Evolutionary conservation across 2,797 vertebrate genomes (phyloP), one percentile per base, ranked within the genome.

Genomic region (Gymnodraco acuticeps): DNA sequence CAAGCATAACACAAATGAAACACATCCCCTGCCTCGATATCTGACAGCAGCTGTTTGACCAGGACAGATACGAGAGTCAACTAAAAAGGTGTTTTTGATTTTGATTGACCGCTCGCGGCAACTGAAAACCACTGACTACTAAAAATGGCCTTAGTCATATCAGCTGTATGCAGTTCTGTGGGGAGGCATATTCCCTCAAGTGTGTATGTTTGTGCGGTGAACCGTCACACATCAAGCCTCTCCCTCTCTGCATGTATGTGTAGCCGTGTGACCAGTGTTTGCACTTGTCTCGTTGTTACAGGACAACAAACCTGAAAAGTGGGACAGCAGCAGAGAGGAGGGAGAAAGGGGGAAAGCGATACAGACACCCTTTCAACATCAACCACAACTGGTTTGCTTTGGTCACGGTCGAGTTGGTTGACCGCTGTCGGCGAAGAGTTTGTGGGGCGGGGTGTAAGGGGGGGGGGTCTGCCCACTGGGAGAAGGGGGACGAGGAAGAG

Each of bases 381-480:
- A 82, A 93, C 88, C 89, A 85, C 90, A 92, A 94, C 91, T 93
- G 90, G 87, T 94, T 93, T 93, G 91, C 93, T 92, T 89, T 90
- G 88, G 93, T 91, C 93, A 93, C 83, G 91, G 87, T 88, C 59
- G 82, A 91, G 87, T 87, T 88, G 85, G 73, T 78, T 79, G 88
- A 88, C 88, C 84, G 82, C 90, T 92, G 84, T 89, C 80, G 81
- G 76, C 42, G 70, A 88, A 80, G 83, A 78, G 78, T 79, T 81
- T 84, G 87, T 48, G 80, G 51, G 63, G 63, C 31, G 48, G 72
- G 19, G 60, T 56, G 41, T 15, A 41, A 5, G 27, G 41, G 51
- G 17, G 3, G 38, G n/a, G 59, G 56, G 51, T 61, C 51, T 75
- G 78, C 75, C 89, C 82, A 47, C 69, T 80, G 90, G 89, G 91